phyloP scores from a whole-genome alignment of 2,797 vertebrate species.

The Lithobates pipiens region DNA sequence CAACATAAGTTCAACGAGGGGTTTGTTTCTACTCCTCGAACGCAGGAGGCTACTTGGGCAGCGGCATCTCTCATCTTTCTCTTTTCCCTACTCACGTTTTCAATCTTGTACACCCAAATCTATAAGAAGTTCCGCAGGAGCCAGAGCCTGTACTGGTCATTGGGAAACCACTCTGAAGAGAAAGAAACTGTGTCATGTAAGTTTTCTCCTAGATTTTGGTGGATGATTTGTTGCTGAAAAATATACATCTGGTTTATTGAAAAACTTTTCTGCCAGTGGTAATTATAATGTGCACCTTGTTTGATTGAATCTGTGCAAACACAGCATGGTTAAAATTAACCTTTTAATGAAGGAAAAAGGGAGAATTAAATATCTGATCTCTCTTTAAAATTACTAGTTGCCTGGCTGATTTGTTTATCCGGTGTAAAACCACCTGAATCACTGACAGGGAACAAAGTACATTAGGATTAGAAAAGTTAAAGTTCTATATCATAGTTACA shows the following conservation, averaged over 20 bases:
- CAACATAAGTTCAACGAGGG: slow-evolving; percentile 1
- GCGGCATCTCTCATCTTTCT: slow-evolving; percentile 87
- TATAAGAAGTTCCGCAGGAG: slow-evolving; percentile 83
- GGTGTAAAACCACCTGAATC: too few species aligned
- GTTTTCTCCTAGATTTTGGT: slow-evolving; percentile 28
- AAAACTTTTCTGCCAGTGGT: background rate
- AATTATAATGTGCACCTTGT: too few species aligned
- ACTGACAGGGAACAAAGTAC: too few species aligned
- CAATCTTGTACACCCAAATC: slow-evolving; percentile 86
- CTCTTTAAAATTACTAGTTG: too few species aligned
- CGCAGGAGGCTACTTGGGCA: slow-evolving; percentile 87
- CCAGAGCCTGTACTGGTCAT: slow-evolving; percentile 86
- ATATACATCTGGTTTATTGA: too few species aligned
- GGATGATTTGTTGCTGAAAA: background rate
- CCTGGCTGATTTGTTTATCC: too few species aligned
- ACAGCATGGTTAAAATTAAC: too few species aligned
- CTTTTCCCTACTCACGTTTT: slow-evolving; percentile 83
- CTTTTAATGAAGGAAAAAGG: too few species aligned
- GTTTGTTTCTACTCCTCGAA: slow-evolving; percentile 74
- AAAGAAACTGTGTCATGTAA: slow-evolving; percentile 87
- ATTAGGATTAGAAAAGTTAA: too few species aligned
- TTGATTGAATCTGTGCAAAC: too few species aligned
- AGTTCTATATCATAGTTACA: too few species aligned
- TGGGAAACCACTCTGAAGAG: slow-evolving; percentile 71
- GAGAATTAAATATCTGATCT: too few species aligned